Evolutionary conservation across 2,113 vertebrate species (phyloP), one percentile per base, ranked within the genome.

Genomic region (Sardina pilchardus): DNA sequence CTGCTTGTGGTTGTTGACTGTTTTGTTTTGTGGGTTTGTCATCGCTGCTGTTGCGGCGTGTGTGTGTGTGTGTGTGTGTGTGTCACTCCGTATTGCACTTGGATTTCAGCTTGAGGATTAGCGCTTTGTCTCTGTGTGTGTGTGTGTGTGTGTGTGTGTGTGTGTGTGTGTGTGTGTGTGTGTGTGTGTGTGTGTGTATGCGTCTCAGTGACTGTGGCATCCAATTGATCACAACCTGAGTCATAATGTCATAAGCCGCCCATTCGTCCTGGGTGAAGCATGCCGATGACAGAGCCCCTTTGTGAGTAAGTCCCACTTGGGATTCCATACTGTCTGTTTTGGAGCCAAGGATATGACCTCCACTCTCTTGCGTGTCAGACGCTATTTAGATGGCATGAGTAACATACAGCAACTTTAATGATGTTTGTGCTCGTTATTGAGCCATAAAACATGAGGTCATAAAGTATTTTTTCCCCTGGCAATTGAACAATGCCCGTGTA

Each of bases 391-490:
- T 39, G 71, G 71, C 34, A 39, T 78, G 30, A 78, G 26, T 16
- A 78, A 34, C 26, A 78, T 78, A 78, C 34, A 12, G 71, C 34
- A 39, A 78, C 71, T 12, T 71, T 78, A 78, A 78, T 34, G 71
- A 78, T 78, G 71, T 78, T 78, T 78, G 71, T 78, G 71, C 26
- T 78, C 30, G 34, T 78, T 78, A 78, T 78, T 34, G 30, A 78
- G 71, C 34, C 71, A 78, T 78, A 78, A 78, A 78, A 78, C 71
- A 78, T 36, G 10, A 78, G 71, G 71, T 34, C 71, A 34, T 78
- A 78, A 78, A 78, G 71, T 78, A 36, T 78, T 78, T 78, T 36
- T 78, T 36, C 71, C 71, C 71, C 26, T 36, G 71, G 12, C 71
- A 78, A 16, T 78, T 78, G 30, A 78, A 39, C 30, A 78, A 78